Evolutionary conservation across 2,888 invertebrate genomes (phyloP), one percentile per base, ranked within the genome.

Genomic region (Rotaria sp.): DNA sequence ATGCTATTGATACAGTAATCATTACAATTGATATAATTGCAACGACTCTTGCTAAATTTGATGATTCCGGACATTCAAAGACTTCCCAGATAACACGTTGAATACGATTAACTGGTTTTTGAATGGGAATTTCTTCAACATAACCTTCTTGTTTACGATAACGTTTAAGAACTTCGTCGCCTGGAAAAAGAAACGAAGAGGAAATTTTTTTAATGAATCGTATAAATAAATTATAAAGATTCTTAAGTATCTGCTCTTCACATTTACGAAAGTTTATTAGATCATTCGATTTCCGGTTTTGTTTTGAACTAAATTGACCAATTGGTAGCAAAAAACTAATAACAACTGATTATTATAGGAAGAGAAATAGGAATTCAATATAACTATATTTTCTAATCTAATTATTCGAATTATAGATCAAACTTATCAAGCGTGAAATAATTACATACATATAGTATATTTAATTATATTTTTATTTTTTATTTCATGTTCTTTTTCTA

Each of bases 1-100:
- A 90, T 11, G 91, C 90, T 41, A 92, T 91, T 1, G 92, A 92
- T 30, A 90, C 88, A 85, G 92, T 87, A 87, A 92, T 92, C 84
- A 92, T 91, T 8, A 89, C 87, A 35, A 92, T 90, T 18, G 91
- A 91, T 11, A 91, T 87, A 52, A 91, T 89, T 10, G 92, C 92
- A 86, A 92, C 88, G 15, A 92, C 88, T 55, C 90, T 89, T 57
- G 92, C 92, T 2, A 88, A 87, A 1, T 89, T 55, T 0, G 92
- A 91, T 52, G 90, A 90, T 86, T 91, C 91, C 3, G 92, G 92
- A 85, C 91, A 90, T 88, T 92, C 92, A 88, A 92, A 89, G 57
- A 91, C 87, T 75, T 90, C 89, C 92, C 92, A 92, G 18, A 92
- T 88, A 80, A 85, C 87, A 45, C 89, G 87, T 87, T 89, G 88